Percentiles rank a stretch among this genome's conserved stretches.
Conservation (phyloP, 92 coral and sea anemone species). For the Scolanthus callimorphus region DNA sequence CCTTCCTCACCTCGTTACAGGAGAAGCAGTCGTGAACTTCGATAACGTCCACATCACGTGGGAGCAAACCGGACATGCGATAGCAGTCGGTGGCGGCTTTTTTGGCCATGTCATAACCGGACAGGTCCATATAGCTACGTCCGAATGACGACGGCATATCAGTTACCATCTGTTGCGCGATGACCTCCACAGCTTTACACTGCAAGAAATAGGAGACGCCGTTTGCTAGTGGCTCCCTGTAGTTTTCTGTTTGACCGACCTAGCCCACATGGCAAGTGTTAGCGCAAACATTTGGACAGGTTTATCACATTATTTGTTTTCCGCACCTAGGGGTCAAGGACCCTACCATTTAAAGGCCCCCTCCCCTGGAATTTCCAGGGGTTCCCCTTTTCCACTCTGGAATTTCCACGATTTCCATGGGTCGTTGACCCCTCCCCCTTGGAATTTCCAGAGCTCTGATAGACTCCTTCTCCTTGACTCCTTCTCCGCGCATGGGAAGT, state of each 20-base stretch:
- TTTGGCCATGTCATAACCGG: constrained; percentile 74
- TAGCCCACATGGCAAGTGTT: too few species aligned
- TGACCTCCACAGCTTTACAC: constrained; percentile 75
- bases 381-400: too few species aligned
- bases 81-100: constrained; percentile 74
- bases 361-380: not conserved
- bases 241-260: too few species aligned
- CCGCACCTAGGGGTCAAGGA: too few species aligned
- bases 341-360: too few species aligned
- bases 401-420: too few species aligned
- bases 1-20: constrained; percentile 72
- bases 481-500: too few species aligned
- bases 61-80: constrained; percentile 41
- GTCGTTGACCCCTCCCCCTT: not conserved
- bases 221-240: too few species aligned
- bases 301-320: too few species aligned
- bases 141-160: constrained; percentile 77
- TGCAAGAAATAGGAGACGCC: too few species aligned
- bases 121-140: constrained; percentile 55
- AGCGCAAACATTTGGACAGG: too few species aligned
- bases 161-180: constrained; percentile 86
- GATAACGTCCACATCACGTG: constrained; percentile 67
- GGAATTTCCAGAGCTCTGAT: too few species aligned
- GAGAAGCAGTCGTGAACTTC: constrained; percentile 87
- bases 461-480: not conserved